These are phyloP conservation scores for Aphaenogaster floridana DNA, from an alignment of 1,140 invertebrate species.

Conservation along the genomic window DNA sequence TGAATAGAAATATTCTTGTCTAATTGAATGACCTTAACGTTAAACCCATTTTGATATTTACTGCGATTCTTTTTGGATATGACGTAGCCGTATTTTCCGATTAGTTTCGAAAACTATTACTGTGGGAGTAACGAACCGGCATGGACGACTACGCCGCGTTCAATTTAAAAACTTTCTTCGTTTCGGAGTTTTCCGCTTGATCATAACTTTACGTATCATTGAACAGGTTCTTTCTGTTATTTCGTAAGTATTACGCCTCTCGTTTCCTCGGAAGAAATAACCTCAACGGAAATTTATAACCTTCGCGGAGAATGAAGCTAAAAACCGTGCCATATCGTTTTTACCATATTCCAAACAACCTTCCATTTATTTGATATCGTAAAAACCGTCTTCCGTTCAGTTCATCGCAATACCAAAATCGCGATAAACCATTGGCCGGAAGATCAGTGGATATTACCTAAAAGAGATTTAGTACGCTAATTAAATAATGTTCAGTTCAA, in stretches of 20 bases:
- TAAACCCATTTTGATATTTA: slow-evolving; percentile 20
- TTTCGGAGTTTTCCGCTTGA: slow-evolving; percentile 65
- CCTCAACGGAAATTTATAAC: slow-evolving; percentile 32
- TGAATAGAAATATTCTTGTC: neutral
- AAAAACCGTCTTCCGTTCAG: neutral
- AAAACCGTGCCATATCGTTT: slow-evolving; percentile 26
- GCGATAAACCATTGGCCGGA: neutral
- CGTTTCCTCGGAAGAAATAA: slow-evolving; percentile 62
- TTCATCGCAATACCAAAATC: neutral
- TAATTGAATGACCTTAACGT: slow-evolving; percentile 4
- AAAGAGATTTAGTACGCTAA: neutral
- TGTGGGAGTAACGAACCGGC: slow-evolving; percentile 58
- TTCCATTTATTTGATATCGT: neutral
- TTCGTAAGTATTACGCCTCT: slow-evolving; percentile 52
- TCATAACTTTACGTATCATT: slow-evolving; percentile 74
- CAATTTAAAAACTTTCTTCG: slow-evolving; percentile 73
- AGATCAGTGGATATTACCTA: neutral
- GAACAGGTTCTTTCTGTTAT: slow-evolving; percentile 68
- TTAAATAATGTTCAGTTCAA: neutral
- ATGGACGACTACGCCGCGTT: slow-evolving; percentile 61
- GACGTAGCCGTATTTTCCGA: slow-evolving; percentile 34
- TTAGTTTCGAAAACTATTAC: slow-evolving; percentile 59
- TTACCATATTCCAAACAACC: slow-evolving; percentile 18
- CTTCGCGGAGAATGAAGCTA: slow-evolving; percentile 13
- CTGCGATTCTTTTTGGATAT: slow-evolving; percentile 15